A percentile compares a stretch with the other conserved stretches of the same genome.
Evolutionary conservation across 1,140 invertebrate genomes (phyloP).

Genomic region (Drosophila sturtevanti): DNA sequence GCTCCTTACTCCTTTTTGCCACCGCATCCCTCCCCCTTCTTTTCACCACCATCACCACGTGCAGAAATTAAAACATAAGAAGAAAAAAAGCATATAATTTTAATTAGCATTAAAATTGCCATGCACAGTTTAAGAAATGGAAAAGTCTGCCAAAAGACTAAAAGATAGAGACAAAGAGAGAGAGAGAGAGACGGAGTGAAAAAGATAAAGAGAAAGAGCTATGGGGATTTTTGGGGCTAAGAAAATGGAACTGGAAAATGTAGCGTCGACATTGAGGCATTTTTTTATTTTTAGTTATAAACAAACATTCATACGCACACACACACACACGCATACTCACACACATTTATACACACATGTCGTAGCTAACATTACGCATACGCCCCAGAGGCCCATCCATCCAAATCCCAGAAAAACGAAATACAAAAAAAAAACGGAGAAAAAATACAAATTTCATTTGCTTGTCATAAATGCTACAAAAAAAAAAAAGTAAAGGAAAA

Average conservation of each 20-base stretch:
- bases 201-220: too few species aligned
- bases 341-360: not conserved
- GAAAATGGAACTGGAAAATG: conserved; percentile 4
- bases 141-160: not conserved
- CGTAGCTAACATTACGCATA: not conserved
- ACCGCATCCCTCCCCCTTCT: not conserved
- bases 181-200: too few species aligned
- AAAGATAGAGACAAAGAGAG: too few species aligned
- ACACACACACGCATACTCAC: not conserved
- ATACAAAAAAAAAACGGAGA: not conserved
- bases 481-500: not conserved
- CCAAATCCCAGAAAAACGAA: conserved; percentile 5
- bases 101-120: not conserved
- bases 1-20: too few species aligned
- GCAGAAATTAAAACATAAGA: not conserved
- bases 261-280: conserved; percentile 6
- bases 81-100: not conserved
- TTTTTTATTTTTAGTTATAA: conserved; percentile 9
- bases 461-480: conserved; percentile 4
- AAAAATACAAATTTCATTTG: conserved; percentile 1
- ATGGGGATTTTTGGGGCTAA: not conserved
- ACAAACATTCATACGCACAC: not conserved
- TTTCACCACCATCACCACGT: not conserved
- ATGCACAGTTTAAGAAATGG: conserved; percentile 5
- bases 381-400: conserved; percentile 5